Evolutionary conservation across 2,888 invertebrate genomes (phyloP), one percentile per base, ranked within the genome.

Genomic region (Watsonalla binaria): DNA sequence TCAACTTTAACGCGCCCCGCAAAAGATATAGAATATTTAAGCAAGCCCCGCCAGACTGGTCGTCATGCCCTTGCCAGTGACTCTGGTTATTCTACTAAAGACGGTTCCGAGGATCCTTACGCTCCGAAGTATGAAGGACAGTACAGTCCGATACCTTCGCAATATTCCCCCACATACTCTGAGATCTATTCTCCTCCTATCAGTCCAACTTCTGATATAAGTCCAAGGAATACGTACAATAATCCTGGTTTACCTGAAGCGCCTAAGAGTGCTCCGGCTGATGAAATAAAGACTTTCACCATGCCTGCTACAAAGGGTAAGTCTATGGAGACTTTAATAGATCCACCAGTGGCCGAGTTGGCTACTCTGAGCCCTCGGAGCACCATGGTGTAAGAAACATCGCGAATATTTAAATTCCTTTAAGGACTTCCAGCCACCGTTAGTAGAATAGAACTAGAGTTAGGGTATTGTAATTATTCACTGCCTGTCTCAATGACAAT

Each of bases 11-110:
- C 91, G 52, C 92, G 92, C 72, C 90, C 92, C 47, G 92, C 93
- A 60, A 93, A 91, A 82, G 93, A 93, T 73, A 93, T 93, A 79
- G 88, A 92, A 81, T 93, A 92, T 76, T 77, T 93, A 63, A 92
- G 92, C 81, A 78, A 72, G 55, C 92, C 93, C 15, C 92, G 92
- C 58, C 93, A 93, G 73, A 80, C 87, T 48, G 93, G 93, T 7
- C 91, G 93, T 39, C 92, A 92, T 47, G 92, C 92, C 47, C 76
- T 92, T 50, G 82, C 91, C 47, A 87, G 86, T 61, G 92, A 92
- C 58, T 89, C 91, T 7, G 90, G 90, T 0, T 84, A 90, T 61
- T 89, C 90, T 2, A 86, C 86, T 5, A 88, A 87, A 71, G 86
- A 86, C 46, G 81, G 81, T 5, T 88, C 89, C 0, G 88, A 88